phyloP scores from a whole-genome alignment of 2,888 invertebrate genomes.

The Drosophila fungiperda region DNA sequence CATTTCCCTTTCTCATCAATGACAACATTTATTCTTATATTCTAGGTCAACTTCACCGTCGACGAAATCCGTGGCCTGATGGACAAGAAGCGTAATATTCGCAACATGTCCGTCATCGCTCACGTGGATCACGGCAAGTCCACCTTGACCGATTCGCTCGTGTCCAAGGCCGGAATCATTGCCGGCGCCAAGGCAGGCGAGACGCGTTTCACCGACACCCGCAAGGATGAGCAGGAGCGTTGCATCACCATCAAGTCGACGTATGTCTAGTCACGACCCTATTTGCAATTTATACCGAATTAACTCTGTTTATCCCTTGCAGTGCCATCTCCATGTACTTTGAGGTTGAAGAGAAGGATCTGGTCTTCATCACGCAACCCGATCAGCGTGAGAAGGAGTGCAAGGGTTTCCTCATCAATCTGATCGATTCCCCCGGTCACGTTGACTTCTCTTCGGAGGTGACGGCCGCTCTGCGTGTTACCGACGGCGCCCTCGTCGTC shows the following conservation, averaged over 20 bases:
- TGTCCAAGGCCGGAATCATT: slow-evolving; percentile 99
- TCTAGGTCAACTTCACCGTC: slow-evolving; percentile 99
- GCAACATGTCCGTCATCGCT: slow-evolving; percentile 99
- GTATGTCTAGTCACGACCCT: slow-evolving; percentile 46
- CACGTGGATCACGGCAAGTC: slow-evolving; percentile 99
- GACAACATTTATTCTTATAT: slow-evolving; percentile 50
- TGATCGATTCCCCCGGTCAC: slow-evolving; percentile 99
- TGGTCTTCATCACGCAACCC: slow-evolving; percentile 95
- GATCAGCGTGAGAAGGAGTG: slow-evolving; percentile 96
- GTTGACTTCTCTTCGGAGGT: slow-evolving; percentile 99
- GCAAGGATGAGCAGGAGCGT: slow-evolving; percentile 99
- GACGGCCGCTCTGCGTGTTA: slow-evolving; percentile 99
- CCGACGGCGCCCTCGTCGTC: slow-evolving; percentile 99
- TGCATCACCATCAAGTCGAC: slow-evolving; percentile 99
- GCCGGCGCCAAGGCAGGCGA: slow-evolving; percentile 99
- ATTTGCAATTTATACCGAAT: background rate
- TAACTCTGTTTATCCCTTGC: slow-evolving; percentile 82
- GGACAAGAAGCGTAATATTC: slow-evolving; percentile 99
- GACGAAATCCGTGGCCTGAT: slow-evolving; percentile 99
- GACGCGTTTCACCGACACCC: slow-evolving; percentile 99
- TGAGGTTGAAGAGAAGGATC: slow-evolving; percentile 97
- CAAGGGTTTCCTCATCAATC: slow-evolving; percentile 99
- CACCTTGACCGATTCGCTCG: slow-evolving; percentile 99
- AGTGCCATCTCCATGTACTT: slow-evolving; percentile 99
- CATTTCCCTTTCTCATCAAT: slow-evolving; percentile 49